Conservation (phyloP, 2,888 invertebrate genomes). For the Scaptomyza parva region DNA sequence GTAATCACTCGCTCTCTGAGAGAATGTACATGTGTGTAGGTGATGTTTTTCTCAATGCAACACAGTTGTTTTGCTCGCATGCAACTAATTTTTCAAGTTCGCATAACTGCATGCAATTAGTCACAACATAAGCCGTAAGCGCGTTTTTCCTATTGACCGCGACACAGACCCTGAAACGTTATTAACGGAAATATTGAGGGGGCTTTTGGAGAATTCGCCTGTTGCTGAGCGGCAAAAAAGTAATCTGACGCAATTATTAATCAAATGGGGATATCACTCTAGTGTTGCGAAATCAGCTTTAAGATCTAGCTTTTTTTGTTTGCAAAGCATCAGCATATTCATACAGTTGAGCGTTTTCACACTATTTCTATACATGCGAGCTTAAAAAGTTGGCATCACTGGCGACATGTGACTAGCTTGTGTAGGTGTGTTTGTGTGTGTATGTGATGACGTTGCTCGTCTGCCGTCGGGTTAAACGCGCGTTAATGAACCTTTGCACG, state of each 20-base stretch:
- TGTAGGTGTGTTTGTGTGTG: constrained; percentile 14
- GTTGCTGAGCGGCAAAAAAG: constrained; percentile 59
- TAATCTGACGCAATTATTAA: constrained; percentile 52
- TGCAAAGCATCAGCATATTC: neutral
- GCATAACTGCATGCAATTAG: constrained; percentile 70
- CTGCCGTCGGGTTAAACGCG: constrained; percentile 25
- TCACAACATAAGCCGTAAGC: constrained; percentile 34
- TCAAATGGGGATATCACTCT: neutral
- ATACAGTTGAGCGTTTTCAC: neutral
- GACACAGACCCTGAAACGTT: constrained; percentile 55
- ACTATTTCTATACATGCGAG: neutral
- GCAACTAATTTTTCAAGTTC: constrained; percentile 56
- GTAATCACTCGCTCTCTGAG: constrained; percentile 30
- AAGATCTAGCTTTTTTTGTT: neutral
- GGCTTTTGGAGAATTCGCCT: constrained; percentile 24
- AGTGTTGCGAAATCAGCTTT: neutral
- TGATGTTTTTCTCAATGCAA: constrained; percentile 46
- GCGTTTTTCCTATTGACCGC: constrained; percentile 43
- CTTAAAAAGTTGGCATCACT: constrained; percentile 15
- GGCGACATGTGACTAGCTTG: constrained; percentile 64
- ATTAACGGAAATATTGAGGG: neutral
- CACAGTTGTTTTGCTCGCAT: constrained; percentile 21
- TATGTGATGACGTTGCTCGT: constrained; percentile 64
- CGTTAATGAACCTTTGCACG: constrained; percentile 42
- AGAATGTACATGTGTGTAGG: constrained; percentile 14